phyloP scores from a whole-genome alignment of 92 coral and sea anemone species.

The Isaurus tuberculatus region DNA sequence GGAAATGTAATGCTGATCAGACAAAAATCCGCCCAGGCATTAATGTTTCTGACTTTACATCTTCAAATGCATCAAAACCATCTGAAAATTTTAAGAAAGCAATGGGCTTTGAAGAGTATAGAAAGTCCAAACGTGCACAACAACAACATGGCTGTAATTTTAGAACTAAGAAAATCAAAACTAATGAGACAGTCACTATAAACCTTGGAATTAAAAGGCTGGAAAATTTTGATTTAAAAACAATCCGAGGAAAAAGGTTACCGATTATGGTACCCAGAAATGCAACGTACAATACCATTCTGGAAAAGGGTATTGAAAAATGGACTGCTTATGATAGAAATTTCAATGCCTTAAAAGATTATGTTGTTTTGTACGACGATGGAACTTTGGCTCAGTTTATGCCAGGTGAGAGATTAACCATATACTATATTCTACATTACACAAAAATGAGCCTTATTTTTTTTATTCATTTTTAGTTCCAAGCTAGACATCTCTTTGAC shows the following conservation, averaged over 20 bases:
- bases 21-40: conserved; percentile 6
- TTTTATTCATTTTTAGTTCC: too few relatives aligned
- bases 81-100: neutral
- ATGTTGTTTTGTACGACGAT: neutral
- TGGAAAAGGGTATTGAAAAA: neutral
- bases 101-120: neutral
- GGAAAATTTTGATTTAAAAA: neutral
- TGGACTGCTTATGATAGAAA: neutral
- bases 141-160: neutral
- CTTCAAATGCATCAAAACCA: neutral
- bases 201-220: neutral
- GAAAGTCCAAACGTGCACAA: neutral
- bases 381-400: neutral
- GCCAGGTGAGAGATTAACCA: neutral
- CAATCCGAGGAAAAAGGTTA: neutral
- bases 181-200: neutral
- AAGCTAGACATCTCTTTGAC: conserved; percentile 17
- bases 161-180: neutral
- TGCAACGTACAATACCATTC: neutral
- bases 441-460: too few relatives aligned
- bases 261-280: neutral
- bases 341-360: neutral
- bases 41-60: neutral
- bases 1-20: neutral
- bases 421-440: neutral